Base-by-base conservation (phyloP, 1,140 invertebrate genomes). In the Drosophila busckii region DNA sequence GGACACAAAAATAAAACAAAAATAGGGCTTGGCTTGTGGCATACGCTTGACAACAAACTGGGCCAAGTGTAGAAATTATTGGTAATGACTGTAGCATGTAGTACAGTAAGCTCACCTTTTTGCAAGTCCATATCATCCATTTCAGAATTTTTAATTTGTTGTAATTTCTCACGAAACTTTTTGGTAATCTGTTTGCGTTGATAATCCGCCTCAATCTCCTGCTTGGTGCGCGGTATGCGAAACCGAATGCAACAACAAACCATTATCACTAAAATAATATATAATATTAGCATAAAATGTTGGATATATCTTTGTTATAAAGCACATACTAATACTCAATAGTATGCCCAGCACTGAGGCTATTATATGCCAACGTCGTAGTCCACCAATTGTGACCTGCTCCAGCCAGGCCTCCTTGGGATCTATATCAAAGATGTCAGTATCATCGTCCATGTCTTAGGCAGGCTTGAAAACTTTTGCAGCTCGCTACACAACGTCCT, bases 191-290 rank as follows among this genome's bases (percentile, higher is more conserved):
- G 93, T 67, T 94, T 93, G 2, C 96, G 89, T 59, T 94, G 91
- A 87, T 94, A 96, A 88, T 97, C 94, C 0, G 94, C 95, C 85
- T 97, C 95, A 37, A 97, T 97, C 87, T 97, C 95, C 87, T 97
- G 95, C 83, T 97, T 97, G 0, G 95, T 97, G 15, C 95, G 90
- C 1, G 96, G 96, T 63, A 97, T 93, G 17, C 96, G 91, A 78
- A 96, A 95, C 45, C 93, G 92, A 35, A 95, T 90, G 68, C 95
- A 96, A 73, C 95, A 97, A 73, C 95, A 97, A 34, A 96, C 83
- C 59, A 94, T 91, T 45, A 97, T 92, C 34, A 93, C 92, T 92
- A 31, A 0, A 34, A 17, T n/a, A 25, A 13, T 31, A 23, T 8
- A 8, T 19, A 23, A 3, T 10, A 7, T 2, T 13, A 10, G 7